Base-by-base conservation (phyloP, 1,140 invertebrate genomes). In the Pinna nobilis region DNA sequence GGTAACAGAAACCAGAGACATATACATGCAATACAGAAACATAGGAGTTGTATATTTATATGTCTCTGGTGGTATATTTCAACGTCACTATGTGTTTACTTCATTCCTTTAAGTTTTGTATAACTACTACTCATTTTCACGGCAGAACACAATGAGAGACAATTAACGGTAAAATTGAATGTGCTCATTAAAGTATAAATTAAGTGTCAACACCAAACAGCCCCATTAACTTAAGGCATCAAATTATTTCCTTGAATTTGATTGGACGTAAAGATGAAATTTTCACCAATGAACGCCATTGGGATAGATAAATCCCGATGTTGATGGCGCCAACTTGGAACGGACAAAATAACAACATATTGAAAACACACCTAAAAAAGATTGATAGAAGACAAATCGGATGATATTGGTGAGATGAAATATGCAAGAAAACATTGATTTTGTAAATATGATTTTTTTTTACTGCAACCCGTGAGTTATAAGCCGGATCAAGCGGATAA, bases 241-340 rank as follows among this genome's bases (percentile, higher is more conserved):
- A 11, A 18, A 59, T 15, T n/a, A n/a, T n/a, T n/a, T 18, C 28
- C 28, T 59, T 15, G 25, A 32, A 59, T 59, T 59, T 59, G 55
- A 59, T 59, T 59, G 55, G 55, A 35, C 2, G 55, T 59, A 20
- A 59, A 59, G 20, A 35, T 3, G 20, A 59, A n/a, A 64, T 53
- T 50, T 59, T 50, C 35, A 37, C 64, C 77, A 75, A 78, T 72
- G 49, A 64, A 32, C n/a, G 23, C 13, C 9, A 18, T 25, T 63
- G n/a, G 55, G 57, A 69, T 55, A 63, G 53, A n/a, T n/a, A n/a
- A n/a, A n/a, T n/a, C n/a, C n/a, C 55, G 53, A 72, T 20, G 63
- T 35, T 69, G 51, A 78, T 78, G 77, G 77, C 77, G 77, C 77
- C 77, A 78, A 78, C 53, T 55, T 78, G 72, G 53, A 57, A 78